phyloP scores from a whole-genome alignment of 1,140 invertebrate species.

The Drosophila sturtevanti region DNA sequence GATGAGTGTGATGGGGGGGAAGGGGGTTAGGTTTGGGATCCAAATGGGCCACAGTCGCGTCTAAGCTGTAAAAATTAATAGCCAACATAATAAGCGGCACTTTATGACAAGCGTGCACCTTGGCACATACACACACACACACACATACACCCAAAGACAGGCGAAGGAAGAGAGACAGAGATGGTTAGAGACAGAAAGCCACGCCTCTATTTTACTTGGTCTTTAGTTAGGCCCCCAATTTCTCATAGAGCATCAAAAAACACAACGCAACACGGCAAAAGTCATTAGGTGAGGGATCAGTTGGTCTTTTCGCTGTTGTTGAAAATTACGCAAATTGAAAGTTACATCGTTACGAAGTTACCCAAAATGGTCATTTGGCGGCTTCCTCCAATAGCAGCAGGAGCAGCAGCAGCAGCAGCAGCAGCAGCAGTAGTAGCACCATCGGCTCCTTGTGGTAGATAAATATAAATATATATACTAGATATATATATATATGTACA shows the following conservation, averaged over 20 bases:
- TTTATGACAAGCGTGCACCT: constrained; percentile 79
- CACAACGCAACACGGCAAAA: constrained; percentile 44
- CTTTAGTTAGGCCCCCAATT: constrained; percentile 33
- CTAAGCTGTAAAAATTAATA: constrained; percentile 79
- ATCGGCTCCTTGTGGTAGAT: constrained; percentile 2
- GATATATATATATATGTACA: background rate
- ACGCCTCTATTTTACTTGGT: constrained; percentile 34
- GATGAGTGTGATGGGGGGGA: background rate
- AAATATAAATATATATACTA: background rate
- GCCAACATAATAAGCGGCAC: constrained; percentile 79
- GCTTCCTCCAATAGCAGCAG: constrained; percentile 1
- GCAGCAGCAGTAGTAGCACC: constrained; percentile 8
- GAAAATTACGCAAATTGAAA: constrained; percentile 81
- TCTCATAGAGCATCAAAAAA: constrained; percentile 35
- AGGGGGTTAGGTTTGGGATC: background rate
- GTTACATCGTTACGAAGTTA: constrained; percentile 62
- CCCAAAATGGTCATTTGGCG: constrained; percentile 32
- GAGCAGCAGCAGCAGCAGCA: constrained; percentile 8
- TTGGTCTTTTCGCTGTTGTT: constrained; percentile 50
- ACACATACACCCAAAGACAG: constrained; percentile 4
- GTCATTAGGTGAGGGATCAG: constrained; percentile 78
- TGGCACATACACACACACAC: constrained; percentile 38
- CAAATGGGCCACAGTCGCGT: constrained; percentile 45
- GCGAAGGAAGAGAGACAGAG: too few species aligned
- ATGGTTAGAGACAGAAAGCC: constrained; percentile 20